These are phyloP conservation scores for Dissostichus mawsoni DNA, from an alignment of 2,113 vertebrate species.

Conservation along the genomic window DNA sequence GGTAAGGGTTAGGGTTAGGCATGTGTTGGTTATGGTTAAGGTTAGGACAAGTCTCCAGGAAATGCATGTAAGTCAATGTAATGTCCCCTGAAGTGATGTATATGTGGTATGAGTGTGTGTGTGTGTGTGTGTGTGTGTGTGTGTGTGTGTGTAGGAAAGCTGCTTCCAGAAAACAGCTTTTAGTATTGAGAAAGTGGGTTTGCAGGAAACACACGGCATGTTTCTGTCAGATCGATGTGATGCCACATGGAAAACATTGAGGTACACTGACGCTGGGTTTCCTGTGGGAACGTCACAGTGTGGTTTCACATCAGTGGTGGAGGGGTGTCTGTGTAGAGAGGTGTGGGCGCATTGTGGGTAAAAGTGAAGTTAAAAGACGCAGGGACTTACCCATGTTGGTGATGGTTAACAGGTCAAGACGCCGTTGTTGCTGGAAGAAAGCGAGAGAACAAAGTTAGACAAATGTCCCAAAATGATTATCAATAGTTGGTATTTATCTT, in stretches of 20 bases:
- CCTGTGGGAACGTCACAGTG: neutral
- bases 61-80: no score
- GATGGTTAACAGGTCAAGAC: slow-evolving; percentile 96
- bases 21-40: no score
- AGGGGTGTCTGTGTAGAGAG: neutral
- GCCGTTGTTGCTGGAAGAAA: slow-evolving; percentile 96
- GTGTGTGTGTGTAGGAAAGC: slow-evolving; percentile 7
- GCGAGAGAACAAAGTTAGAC: slow-evolving; percentile 63
- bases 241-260: slow-evolving; percentile 16
- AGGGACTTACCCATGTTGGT: slow-evolving; percentile 92
- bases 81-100: no score
- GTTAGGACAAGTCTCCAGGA: no score
- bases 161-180: slow-evolving; percentile 18
- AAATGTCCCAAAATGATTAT: slow-evolving; percentile 6
- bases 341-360: neutral
- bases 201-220: neutral
- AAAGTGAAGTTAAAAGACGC: slow-evolving; percentile 13
- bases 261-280: neutral
- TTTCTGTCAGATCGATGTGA: slow-evolving; percentile 19
- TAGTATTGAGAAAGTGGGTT: neutral
- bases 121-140: neutral
- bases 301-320: neutral
- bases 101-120: neutral
- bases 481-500: no score
- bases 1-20: no score